Conservation (phyloP, 2,113 vertebrate species). For the Xiphorhynchus elegans region DNA sequence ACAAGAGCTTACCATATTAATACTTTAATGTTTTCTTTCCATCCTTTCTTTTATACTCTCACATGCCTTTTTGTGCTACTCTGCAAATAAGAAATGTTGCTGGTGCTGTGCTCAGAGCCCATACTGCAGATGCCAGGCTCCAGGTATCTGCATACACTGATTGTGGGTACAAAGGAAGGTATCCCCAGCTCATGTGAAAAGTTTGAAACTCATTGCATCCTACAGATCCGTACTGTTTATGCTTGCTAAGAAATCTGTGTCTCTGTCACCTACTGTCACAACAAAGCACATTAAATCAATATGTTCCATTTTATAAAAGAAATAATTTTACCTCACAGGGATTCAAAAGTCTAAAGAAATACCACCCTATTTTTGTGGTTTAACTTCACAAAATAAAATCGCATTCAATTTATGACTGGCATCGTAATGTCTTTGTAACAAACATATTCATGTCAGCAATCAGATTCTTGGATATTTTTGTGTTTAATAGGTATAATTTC, state of each 20-base stretch:
- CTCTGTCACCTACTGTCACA: not conserved
- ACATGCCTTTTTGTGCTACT: not conserved
- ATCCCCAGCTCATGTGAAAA: not conserved
- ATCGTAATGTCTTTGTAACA: slow-evolving; percentile 8
- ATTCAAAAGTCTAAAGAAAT: slow-evolving; percentile 9
- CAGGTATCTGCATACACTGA: not conserved
- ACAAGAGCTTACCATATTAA: not conserved
- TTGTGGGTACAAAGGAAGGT: not conserved
- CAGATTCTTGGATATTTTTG: slow-evolving; percentile 48
- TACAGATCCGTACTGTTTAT: not conserved
- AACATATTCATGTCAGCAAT: slow-evolving; percentile 40
- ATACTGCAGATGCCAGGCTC: not conserved
- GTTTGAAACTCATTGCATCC: not conserved
- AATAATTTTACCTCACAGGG: not conserved
- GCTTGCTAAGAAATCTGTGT: not conserved
- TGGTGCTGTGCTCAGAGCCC: not conserved
- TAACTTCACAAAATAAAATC: not conserved
- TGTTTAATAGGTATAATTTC: slow-evolving; percentile 35
- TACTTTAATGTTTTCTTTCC: not conserved
- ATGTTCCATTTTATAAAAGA: not conserved
- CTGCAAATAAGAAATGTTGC: not conserved
- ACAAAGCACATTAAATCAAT: not conserved
- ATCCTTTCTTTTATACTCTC: not conserved
- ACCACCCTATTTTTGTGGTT: not conserved
- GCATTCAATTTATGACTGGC: not conserved